phyloP scores from a whole-genome alignment of 2,113 vertebrate species.

The Antechinus flavipes region DNA sequence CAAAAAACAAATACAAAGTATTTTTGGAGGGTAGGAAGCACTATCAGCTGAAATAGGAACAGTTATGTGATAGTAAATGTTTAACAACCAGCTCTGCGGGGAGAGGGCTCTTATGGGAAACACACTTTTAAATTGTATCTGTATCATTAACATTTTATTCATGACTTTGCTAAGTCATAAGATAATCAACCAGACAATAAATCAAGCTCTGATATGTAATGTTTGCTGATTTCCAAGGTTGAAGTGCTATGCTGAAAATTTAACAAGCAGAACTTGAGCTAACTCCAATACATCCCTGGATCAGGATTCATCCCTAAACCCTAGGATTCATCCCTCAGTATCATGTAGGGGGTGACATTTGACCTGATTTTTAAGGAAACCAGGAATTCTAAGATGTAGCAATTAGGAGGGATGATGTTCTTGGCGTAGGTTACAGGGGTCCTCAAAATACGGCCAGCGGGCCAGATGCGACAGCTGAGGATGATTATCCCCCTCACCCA shows the following conservation, averaged over 20 bases:
- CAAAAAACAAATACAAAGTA: not conserved
- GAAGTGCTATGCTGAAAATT: not conserved
- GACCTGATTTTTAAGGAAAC: constrained; percentile 22
- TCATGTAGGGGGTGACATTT: not conserved
- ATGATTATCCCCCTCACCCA: too few species aligned
- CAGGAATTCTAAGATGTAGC: not conserved
- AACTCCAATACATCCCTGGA: not conserved
- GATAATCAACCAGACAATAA: not conserved
- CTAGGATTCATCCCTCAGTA: not conserved
- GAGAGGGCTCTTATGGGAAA: not conserved
- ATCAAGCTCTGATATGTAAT: not conserved
- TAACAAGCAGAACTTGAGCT: not conserved
- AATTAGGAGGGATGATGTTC: not conserved
- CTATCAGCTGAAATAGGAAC: not conserved
- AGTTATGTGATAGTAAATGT: not conserved
- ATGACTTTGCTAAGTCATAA: not conserved
- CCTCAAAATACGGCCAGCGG: too few species aligned
- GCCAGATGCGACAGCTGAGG: too few species aligned
- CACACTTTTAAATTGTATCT: not conserved
- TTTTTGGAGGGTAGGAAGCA: not conserved
- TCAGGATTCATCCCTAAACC: not conserved
- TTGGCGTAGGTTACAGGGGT: not conserved
- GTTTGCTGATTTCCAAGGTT: not conserved
- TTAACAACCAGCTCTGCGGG: not conserved
- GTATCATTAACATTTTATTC: not conserved